Evolutionary conservation across 2,797 vertebrate genomes (phyloP), one percentile per base, ranked within the genome.

Genomic region (Phoxinus dragarum): DNA sequence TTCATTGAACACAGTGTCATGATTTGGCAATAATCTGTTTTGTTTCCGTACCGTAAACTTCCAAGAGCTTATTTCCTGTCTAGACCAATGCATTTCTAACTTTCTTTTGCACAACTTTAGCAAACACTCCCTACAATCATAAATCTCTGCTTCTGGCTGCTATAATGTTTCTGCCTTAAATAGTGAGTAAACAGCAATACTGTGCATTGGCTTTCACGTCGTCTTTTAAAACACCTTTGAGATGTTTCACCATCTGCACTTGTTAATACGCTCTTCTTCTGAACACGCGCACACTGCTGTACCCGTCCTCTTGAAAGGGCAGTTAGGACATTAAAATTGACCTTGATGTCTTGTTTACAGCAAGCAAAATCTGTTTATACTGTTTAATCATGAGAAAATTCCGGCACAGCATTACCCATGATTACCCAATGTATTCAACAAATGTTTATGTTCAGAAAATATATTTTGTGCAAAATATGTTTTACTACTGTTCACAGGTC

Each of bases 61-160:
- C 61, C 74, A 40, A 67, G 27, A 47, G 54, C 56, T 52, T n/a
- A 66, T 85, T 85, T 88, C 86, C 84, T 86, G 88, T 87, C 85
- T 88, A 89, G 88, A 87, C 87, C 66, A 80, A 81, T 79, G 27
- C 74, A 72, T 84, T 81, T 81, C 73, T 42, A 59, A 49, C n/a
- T 40, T 38, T 73, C 64, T 52, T 64, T 27, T 52, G 80, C 49
- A 78, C 40, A 73, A 54, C 31, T 86, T 76, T 61, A 49, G 61
- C 34, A 66, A 73, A 77, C 75, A 81, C 75, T 77, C 38, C 21
- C 74, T 82, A 27, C 10, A 40, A 80, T n/a, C 19, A 5, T 44
- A 59, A 75, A 66, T 67, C 21, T 68, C 6, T 38, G 7, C 27
- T 73, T 76, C 27, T 38, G 54, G 40, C 38, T 10, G 16, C 59